Percentiles rank a stretch among this genome's conserved stretches.
Evolutionary conservation across 2,888 invertebrate genomes (phyloP).

Genomic region (Limnephilus auricula): DNA sequence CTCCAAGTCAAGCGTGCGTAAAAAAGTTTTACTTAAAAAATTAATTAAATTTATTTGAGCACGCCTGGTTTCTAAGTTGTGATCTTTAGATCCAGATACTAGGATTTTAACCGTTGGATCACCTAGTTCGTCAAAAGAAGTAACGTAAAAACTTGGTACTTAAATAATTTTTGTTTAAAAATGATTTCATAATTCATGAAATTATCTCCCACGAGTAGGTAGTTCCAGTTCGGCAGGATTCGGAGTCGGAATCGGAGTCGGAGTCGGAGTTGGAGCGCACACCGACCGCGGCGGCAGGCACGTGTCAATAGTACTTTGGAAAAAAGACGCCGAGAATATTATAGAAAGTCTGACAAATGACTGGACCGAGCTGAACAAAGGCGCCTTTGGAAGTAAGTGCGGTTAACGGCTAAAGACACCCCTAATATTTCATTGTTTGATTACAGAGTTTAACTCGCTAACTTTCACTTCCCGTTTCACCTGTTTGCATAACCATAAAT

Average conservation of each 20-base stretch:
- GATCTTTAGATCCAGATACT: neutral
- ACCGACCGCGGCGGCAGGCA: neutral
- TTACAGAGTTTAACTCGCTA: constrained; percentile 55
- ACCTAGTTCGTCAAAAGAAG: neutral
- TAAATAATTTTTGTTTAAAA: neutral
- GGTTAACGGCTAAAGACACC: constrained; percentile 22
- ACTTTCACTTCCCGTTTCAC: constrained; percentile 49
- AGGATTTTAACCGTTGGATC: neutral
- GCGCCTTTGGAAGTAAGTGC: constrained; percentile 14
- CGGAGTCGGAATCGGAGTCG: neutral
- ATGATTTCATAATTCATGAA: neutral
- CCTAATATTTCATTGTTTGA: constrained; percentile 59
- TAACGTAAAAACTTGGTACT: neutral
- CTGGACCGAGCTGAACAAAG: neutral
- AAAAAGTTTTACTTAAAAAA: too few species aligned
- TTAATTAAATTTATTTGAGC: neutral
- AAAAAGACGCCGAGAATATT: neutral
- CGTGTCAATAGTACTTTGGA: neutral
- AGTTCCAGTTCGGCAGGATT: neutral
- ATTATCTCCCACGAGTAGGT: neutral
- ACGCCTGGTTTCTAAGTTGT: neutral
- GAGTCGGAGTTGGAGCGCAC: neutral
- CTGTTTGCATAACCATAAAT: constrained; percentile 62
- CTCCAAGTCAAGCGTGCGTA: too few species aligned
- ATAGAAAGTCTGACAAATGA: constrained; percentile 28